These are phyloP conservation scores for Dascyllus trimaculatus DNA, from an alignment of 2,113 vertebrate species.

Conservation along the genomic window DNA sequence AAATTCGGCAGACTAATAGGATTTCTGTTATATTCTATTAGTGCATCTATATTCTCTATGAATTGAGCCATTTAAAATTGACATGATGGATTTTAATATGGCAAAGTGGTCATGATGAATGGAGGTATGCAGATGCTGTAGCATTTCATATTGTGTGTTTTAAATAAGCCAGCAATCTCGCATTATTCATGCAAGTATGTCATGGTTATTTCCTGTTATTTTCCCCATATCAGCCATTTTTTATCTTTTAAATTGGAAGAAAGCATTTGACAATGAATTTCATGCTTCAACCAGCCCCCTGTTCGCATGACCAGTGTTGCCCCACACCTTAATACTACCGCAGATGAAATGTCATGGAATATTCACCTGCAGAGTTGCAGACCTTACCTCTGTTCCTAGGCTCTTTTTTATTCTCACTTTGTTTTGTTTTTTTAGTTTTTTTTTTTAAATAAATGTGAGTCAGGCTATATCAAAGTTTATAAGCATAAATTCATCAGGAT, in stretches of 20 bases:
- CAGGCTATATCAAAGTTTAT: neutral
- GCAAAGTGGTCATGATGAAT: constrained; percentile 44
- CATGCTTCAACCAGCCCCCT: constrained; percentile 55
- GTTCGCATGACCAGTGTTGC: constrained; percentile 40
- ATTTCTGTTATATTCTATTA: constrained; percentile 71
- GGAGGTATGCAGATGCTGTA: constrained; percentile 33
- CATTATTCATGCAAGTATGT: constrained; percentile 23
- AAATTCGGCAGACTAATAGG: constrained; percentile 66
- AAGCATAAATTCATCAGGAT: neutral
- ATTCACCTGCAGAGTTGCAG: constrained; percentile 56
- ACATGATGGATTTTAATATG: constrained; percentile 57
- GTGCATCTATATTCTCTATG: constrained; percentile 57
- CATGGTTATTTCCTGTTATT: constrained; percentile 43
- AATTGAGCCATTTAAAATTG: constrained; percentile 59
- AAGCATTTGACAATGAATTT: constrained; percentile 67
- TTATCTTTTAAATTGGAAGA: constrained; percentile 27
- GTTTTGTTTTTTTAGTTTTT: neutral
- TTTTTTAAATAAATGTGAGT: neutral
- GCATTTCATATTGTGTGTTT: constrained; percentile 39
- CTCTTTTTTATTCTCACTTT: neutral
- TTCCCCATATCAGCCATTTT: constrained; percentile 25
- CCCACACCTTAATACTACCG: constrained; percentile 53
- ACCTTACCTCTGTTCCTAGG: neutral
- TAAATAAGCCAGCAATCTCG: constrained; percentile 28
- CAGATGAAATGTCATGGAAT: constrained; percentile 69